Percentiles rank a stretch among this genome's conserved stretches.
phyloP scores from a whole-genome alignment of 2,888 invertebrate species.

The Lapara coniferarum region DNA sequence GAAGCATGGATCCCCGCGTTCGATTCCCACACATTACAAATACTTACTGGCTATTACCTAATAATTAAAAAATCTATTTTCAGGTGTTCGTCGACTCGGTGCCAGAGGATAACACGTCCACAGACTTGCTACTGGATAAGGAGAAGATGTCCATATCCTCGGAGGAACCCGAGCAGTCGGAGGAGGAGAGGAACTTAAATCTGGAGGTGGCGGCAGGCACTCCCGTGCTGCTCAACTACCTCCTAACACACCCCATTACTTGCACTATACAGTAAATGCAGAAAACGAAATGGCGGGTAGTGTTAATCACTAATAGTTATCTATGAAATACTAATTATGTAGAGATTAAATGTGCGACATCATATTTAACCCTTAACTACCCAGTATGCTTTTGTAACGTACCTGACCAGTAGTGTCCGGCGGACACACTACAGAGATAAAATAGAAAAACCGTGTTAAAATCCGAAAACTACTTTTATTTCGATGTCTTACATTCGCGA shows the following conservation, averaged over 20 bases:
- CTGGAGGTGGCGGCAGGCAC: slow-evolving; percentile 77
- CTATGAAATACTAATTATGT: neutral
- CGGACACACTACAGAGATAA: no score
- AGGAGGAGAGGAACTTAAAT: slow-evolving; percentile 54
- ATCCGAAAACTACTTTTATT: no score
- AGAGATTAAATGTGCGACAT: neutral
- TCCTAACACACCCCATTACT: slow-evolving; percentile 73
- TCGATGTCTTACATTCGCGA: no score
- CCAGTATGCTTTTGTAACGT: no score
- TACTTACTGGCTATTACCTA: no score
- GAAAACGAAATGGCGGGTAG: neutral
- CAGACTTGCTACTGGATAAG: slow-evolving; percentile 62
- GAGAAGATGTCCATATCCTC: slow-evolving; percentile 64
- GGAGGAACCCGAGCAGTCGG: slow-evolving; percentile 45
- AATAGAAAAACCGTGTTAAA: no score
- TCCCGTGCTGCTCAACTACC: slow-evolving; percentile 69
- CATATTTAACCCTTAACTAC: no score
- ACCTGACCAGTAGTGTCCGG: no score
- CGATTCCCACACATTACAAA: neutral
- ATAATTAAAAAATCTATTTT: no score
- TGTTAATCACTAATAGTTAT: neutral
- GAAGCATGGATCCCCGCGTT: neutral
- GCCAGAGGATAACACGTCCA: slow-evolving; percentile 66
- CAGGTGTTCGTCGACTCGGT: slow-evolving; percentile 69
- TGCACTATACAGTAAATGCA: slow-evolving; percentile 61